phyloP scores from a whole-genome alignment of 2,888 invertebrate genomes.

The Trypoxylon attenuatum region DNA sequence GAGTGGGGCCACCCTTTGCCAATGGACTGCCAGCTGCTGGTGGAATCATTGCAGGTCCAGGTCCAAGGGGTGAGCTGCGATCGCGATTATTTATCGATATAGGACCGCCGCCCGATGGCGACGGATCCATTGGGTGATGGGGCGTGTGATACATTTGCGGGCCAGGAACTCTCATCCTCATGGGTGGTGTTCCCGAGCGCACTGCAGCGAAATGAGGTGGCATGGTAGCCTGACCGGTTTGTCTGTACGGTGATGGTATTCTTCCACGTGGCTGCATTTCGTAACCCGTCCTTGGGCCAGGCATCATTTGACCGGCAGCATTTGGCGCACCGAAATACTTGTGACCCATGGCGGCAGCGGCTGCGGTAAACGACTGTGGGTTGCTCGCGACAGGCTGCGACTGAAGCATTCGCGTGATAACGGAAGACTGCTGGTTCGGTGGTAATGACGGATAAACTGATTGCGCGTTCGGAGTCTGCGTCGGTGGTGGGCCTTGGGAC shows the following conservation, averaged over 20 bases:
- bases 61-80: conserved; percentile 61
- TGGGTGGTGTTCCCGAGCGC: conserved; percentile 69
- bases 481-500: conserved; percentile 62
- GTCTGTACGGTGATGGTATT: conserved; percentile 71
- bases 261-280: conserved; percentile 70
- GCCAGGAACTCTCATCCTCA: conserved; percentile 69
- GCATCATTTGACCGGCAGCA: conserved; percentile 61
- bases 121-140: conserved; percentile 76
- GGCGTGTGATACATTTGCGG: conserved; percentile 74
- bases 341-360: conserved; percentile 73
- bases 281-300: conserved; percentile 65
- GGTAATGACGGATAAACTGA: conserved; percentile 71
- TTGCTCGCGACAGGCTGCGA: conserved; percentile 71
- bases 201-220: conserved; percentile 70
- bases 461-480: conserved; percentile 57
- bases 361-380: conserved; percentile 72
- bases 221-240: conserved; percentile 61
- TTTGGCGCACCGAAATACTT: conserved; percentile 72
- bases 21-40: conserved; percentile 73
- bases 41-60: conserved; percentile 69
- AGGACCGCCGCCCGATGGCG: conserved; percentile 77
- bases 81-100: conserved; percentile 73
- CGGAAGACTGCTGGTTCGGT: conserved; percentile 76
- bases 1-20: conserved; percentile 68
- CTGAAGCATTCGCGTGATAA: conserved; percentile 80